phyloP scores from a whole-genome alignment of 2,113 vertebrate species.

The Porphyrio hochstetteri region DNA sequence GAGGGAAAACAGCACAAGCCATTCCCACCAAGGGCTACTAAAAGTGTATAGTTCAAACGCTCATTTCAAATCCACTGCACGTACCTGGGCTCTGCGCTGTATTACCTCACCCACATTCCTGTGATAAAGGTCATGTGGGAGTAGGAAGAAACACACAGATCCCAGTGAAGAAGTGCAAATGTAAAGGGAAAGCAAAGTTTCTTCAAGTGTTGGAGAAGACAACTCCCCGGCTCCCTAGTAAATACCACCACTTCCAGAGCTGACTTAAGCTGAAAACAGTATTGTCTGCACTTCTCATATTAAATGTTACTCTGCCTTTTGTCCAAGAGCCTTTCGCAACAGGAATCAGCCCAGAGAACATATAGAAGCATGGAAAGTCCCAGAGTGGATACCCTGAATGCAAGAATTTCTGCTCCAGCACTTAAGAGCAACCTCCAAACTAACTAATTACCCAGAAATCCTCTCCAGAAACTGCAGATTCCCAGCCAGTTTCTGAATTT shows the following conservation, averaged over 20 bases:
- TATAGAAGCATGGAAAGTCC: neutral
- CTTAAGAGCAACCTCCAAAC: neutral
- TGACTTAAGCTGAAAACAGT: neutral
- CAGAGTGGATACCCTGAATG: rapidly evolving
- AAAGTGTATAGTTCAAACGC: neutral
- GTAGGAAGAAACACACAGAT: neutral
- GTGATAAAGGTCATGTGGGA: neutral
- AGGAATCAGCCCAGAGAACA: neutral
- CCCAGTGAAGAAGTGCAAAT: neutral
- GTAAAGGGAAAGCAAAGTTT: neutral
- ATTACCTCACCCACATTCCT: neutral
- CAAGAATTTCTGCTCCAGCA: neutral
- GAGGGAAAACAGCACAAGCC: neutral
- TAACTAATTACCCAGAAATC: neutral
- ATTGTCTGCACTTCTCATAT: neutral
- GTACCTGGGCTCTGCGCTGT: neutral
- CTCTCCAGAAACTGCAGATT: neutral
- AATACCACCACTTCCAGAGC: neutral
- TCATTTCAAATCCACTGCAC: neutral
- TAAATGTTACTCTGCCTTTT: neutral
- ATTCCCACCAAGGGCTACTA: neutral
- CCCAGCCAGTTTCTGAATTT: neutral
- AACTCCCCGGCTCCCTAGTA: neutral
- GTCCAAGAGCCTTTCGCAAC: neutral
- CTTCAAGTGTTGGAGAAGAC: neutral